phyloP scores from a whole-genome alignment of 2,888 invertebrate species.

The Mesorhabditis spiculigera region DNA sequence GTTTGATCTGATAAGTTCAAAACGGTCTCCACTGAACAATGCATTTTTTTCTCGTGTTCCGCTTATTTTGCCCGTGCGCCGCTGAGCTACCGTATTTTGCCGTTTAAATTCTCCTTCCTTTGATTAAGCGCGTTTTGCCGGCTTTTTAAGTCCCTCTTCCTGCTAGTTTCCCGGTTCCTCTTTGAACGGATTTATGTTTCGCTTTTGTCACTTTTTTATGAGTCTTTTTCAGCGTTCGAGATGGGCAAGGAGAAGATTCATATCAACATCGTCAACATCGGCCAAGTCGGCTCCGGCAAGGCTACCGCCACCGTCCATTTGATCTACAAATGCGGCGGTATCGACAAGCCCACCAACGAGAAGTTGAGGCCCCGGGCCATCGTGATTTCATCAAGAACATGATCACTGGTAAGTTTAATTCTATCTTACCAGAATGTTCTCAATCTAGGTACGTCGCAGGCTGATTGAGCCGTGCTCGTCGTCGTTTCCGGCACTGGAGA shows the following conservation, averaged over 20 bases:
- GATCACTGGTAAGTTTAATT: slow-evolving; percentile 78
- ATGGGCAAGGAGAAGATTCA: slow-evolving; percentile 96
- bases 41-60: too few species aligned
- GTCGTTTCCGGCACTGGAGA: slow-evolving; percentile 97
- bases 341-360: slow-evolving; percentile 98
- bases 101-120: neutral
- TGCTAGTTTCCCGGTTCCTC: neutral
- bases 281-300: slow-evolving; percentile 97
- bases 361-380: slow-evolving; percentile 99
- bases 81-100: too few species aligned
- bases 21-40: too few species aligned
- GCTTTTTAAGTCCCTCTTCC: neutral
- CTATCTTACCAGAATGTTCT: neutral
- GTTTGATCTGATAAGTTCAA: too few species aligned
- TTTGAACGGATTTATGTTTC: neutral
- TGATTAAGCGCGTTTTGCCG: neutral
- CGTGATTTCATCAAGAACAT: slow-evolving; percentile 99
- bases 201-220: neutral
- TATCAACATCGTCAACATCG: slow-evolving; percentile 97
- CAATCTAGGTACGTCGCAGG: slow-evolving; percentile 58
- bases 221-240: too few species aligned
- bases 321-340: slow-evolving; percentile 96
- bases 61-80: too few species aligned
- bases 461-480: slow-evolving; percentile 94
- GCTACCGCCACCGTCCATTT: slow-evolving; percentile 93